phyloP scores from a whole-genome alignment of 2,797 vertebrate species.

The Synanceia verrucosa region DNA sequence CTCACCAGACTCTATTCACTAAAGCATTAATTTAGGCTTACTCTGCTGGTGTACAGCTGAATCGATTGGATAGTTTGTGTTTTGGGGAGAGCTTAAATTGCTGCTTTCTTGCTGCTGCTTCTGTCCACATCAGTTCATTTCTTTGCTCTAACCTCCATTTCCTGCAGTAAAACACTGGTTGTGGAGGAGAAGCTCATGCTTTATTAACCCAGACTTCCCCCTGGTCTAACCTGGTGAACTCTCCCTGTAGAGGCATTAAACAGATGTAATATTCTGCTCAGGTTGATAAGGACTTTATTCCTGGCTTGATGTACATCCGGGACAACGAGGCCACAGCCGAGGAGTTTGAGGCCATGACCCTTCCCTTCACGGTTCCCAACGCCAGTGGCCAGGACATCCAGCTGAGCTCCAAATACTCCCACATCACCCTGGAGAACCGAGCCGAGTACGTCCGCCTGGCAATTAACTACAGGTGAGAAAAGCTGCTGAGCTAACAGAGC shows the following conservation, averaged over 20 bases:
- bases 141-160: no score
- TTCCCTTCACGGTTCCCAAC: conserved; percentile 97
- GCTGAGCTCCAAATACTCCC: conserved; percentile 94
- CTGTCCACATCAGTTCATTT: no score
- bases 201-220: no score
- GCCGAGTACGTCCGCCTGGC: conserved; percentile 96
- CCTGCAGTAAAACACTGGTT: no score
- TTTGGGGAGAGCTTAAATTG: no score
- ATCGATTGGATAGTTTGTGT: no score
- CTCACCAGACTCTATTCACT: no score
- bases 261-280: conserved; percentile 46
- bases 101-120: no score
- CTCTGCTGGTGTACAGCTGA: no score
- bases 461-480: conserved; percentile 93
- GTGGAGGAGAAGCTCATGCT: no score
- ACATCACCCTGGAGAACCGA: conserved; percentile 96
- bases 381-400: conserved; percentile 98
- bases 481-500: background rate
- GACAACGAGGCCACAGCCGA: conserved; percentile 97
- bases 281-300: conserved; percentile 99
- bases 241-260: background rate
- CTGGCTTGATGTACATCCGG: conserved; percentile 98
- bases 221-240: no score
- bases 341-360: conserved; percentile 97
- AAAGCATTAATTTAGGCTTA: no score